phyloP scores from a whole-genome alignment of 2,797 vertebrate species.

The Cygnus olor region DNA sequence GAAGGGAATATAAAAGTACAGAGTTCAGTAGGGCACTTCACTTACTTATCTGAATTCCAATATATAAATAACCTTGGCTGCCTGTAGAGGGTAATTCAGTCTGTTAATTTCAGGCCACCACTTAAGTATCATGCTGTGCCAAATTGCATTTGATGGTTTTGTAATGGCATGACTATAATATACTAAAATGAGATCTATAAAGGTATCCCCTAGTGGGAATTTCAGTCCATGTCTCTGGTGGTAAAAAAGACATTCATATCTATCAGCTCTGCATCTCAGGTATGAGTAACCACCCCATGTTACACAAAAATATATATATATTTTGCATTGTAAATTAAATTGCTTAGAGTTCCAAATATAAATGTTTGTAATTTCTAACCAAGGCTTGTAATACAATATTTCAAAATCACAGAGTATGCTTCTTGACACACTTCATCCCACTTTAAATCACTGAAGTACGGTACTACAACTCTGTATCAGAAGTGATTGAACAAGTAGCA shows the following conservation, averaged over 20 bases:
- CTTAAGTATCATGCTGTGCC: constrained; percentile 63
- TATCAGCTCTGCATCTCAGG: background rate
- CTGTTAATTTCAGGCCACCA: constrained; percentile 63
- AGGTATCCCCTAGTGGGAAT: constrained; percentile 41
- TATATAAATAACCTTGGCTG: constrained; percentile 73
- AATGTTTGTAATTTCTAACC: background rate
- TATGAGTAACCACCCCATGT: background rate
- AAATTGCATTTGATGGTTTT: constrained; percentile 62
- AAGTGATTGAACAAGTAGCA: background rate
- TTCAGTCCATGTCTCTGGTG: background rate
- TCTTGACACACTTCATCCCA: background rate
- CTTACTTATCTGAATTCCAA: constrained; percentile 64
- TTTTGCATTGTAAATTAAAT: background rate
- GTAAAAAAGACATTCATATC: constrained; percentile 8
- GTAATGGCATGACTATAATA: constrained; percentile 56
- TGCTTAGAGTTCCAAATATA: background rate
- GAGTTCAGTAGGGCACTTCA: constrained; percentile 33
- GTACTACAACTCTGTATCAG: background rate
- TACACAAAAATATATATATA: background rate
- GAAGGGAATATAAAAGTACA: background rate
- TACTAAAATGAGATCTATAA: constrained; percentile 64
- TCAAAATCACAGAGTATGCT: background rate
- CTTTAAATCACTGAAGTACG: background rate
- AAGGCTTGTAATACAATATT: background rate
- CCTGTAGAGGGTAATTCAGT: constrained; percentile 49